phyloP scores from a whole-genome alignment of 2,797 vertebrate genomes.

The Trematomus bernacchii region DNA sequence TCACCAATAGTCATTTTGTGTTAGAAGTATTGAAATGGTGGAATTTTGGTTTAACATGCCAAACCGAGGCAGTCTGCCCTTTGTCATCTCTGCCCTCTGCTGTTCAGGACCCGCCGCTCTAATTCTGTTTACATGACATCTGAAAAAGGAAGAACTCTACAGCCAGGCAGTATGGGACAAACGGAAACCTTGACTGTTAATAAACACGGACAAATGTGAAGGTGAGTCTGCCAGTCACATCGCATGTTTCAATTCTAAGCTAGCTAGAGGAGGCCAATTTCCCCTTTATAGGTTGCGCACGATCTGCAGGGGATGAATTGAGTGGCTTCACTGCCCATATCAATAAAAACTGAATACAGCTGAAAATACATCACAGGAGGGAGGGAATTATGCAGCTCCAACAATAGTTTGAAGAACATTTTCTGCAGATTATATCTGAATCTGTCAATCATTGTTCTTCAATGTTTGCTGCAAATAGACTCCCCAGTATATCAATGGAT shows the following conservation, averaged over 20 bases:
- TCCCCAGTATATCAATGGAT: constrained; percentile 33
- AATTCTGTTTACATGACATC: constrained; percentile 39
- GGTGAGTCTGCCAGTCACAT: constrained; percentile 41
- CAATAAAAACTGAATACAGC: constrained; percentile 46
- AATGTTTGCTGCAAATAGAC: constrained; percentile 28
- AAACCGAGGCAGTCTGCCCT: constrained; percentile 24
- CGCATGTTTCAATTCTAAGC: constrained; percentile 9
- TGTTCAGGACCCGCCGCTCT: constrained; percentile 35
- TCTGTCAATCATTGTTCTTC: constrained; percentile 21
- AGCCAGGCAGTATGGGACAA: constrained; percentile 17
- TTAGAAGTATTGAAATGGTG: constrained; percentile 18
- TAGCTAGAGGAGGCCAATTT: constrained; percentile 38
- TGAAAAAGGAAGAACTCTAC: constrained; percentile 38
- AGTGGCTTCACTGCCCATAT: constrained; percentile 45
- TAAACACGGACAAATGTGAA: constrained; percentile 34
- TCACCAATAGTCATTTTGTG: constrained; percentile 6
- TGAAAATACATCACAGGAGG: constrained; percentile 47
- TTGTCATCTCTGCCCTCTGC: constrained; percentile 37
- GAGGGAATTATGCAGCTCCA: constrained; percentile 31
- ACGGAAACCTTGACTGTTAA: constrained; percentile 49
- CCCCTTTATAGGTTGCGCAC: constrained; percentile 44
- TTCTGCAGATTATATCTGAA: constrained; percentile 31
- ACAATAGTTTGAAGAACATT: constrained; percentile 31
- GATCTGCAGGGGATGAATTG: constrained; percentile 45
- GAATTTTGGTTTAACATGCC: constrained; percentile 22